Conservation (phyloP, 2,113 vertebrate genomes). For the Fulmarus glacialis region DNA sequence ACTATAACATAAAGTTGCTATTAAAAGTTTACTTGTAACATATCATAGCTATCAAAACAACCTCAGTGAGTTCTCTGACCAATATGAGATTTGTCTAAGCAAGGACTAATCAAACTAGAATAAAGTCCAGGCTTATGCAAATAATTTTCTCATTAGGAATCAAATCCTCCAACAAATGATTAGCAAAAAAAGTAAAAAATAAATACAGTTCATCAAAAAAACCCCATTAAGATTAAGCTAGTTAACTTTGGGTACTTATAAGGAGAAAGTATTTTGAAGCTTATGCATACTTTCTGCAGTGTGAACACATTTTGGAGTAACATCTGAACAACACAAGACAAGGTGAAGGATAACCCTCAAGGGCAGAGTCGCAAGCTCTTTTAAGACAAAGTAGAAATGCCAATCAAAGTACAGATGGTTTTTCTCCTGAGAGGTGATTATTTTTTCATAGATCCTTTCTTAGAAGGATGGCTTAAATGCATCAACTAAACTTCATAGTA, state of each 20-base stretch:
- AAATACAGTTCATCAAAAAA: background rate
- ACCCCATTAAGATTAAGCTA: background rate
- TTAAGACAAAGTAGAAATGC: conserved; percentile 39
- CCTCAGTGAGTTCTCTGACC: background rate
- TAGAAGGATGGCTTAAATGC: conserved; percentile 30
- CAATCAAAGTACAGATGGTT: conserved; percentile 52
- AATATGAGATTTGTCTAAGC: background rate
- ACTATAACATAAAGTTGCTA: background rate
- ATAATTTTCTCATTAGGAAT: background rate
- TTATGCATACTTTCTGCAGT: background rate
- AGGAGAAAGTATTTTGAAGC: background rate
- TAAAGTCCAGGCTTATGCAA: background rate
- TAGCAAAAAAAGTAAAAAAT: background rate
- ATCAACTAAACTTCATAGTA: conserved; percentile 7
- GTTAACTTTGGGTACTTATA: background rate
- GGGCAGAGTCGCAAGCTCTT: conserved; percentile 51
- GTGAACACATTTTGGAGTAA: background rate
- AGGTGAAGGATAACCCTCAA: conserved; percentile 61
- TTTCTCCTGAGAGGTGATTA: conserved; percentile 48
- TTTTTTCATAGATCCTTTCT: conserved; percentile 33
- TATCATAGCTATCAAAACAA: background rate
- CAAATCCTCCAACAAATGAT: background rate
- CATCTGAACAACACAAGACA: background rate
- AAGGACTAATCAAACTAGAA: background rate
- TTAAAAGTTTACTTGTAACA: background rate